These are phyloP conservation scores for Pygoscelis antarcticus DNA, from an alignment of 2,113 vertebrate genomes.

Conservation along the genomic window DNA sequence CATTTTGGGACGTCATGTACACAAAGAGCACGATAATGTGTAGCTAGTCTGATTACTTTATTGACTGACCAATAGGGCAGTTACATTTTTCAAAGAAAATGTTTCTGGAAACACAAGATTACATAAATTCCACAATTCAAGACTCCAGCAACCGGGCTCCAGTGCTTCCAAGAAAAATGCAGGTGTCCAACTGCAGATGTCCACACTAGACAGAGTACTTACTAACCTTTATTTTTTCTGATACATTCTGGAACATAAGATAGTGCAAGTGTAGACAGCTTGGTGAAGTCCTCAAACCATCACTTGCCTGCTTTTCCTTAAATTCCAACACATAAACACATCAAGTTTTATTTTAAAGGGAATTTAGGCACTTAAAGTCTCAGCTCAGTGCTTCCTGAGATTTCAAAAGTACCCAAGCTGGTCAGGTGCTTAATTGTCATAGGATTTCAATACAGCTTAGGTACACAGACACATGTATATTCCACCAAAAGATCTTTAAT, in stretches of 20 bases:
- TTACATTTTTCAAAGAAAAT: neutral
- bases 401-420: neutral
- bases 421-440: neutral
- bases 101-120: neutral
- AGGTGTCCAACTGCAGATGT: neutral
- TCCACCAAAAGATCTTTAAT: neutral
- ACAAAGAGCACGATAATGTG: neutral
- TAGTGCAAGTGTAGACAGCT: neutral
- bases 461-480: neutral
- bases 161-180: neutral
- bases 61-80: neutral
- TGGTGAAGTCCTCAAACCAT: neutral
- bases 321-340: neutral
- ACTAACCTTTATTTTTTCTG: neutral
- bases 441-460: rapidly evolving
- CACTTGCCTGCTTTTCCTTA: neutral
- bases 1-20: neutral
- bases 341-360: neutral
- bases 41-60: neutral
- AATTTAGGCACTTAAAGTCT: neutral
- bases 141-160: neutral
- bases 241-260: neutral
- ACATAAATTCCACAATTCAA: neutral
- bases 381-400: neutral
- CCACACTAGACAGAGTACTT: neutral